Evolutionary conservation across 2,113 vertebrate species (phyloP).

Genomic region (Misgurnus anguillicaudatus): DNA sequence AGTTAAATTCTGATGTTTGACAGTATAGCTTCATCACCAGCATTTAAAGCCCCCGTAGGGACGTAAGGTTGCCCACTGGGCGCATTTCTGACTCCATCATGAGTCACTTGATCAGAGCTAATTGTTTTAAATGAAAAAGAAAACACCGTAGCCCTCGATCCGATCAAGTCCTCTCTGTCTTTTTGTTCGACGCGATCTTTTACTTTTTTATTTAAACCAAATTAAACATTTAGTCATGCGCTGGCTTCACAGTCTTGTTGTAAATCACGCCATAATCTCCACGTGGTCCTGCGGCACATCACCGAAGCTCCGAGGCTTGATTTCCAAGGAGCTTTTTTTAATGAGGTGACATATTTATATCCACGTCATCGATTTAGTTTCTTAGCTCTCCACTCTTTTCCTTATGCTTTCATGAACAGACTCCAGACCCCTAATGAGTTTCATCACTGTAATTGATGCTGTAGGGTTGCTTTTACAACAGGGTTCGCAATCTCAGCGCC

Average conservation of each 20-base stretch:
- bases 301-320: not conserved
- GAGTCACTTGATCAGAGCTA: conserved; percentile 26
- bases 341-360: conserved; percentile 31
- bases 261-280: conserved; percentile 22
- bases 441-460: conserved; percentile 49
- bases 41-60: conserved; percentile 10
- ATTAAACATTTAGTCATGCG: conserved; percentile 25
- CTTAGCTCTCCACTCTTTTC: not conserved
- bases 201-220: not conserved
- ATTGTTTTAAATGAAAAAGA: not conserved
- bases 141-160: not conserved
- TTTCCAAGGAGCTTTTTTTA: conserved; percentile 14
- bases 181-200: conserved; percentile 19
- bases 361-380: not conserved
- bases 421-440: conserved; percentile 49
- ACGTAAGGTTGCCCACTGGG: conserved; percentile 3
- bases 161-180: conserved; percentile 1
- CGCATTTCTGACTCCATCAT: conserved; percentile 1
- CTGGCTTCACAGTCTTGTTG: conserved; percentile 15
- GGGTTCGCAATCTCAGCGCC: conserved; percentile 16
- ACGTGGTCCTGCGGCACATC: not conserved
- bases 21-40: conserved; percentile 40
- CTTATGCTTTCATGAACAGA: conserved; percentile 41
- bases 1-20: conserved; percentile 35
- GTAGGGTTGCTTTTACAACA: conserved; percentile 31